Evolutionary conservation across 2,888 invertebrate genomes (phyloP).

Genomic region (Neoascia interrupta): DNA sequence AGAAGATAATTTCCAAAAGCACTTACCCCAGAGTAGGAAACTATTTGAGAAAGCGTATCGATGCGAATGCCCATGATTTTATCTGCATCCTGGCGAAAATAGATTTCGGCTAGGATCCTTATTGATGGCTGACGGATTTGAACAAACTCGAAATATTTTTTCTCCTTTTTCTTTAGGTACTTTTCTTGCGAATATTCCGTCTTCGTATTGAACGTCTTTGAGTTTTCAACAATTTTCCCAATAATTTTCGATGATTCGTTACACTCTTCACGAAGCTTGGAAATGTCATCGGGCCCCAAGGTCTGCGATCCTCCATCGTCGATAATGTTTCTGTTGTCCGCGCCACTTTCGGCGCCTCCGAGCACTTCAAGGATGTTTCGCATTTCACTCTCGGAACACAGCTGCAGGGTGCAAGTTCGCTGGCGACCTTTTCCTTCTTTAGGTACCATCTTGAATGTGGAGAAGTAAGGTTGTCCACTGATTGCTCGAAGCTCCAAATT

Average conservation of each 20-base stretch:
- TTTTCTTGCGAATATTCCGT: slow-evolving; percentile 96
- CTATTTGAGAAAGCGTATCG: slow-evolving; percentile 93
- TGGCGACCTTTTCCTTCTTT: slow-evolving; percentile 81
- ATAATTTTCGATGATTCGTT: slow-evolving; percentile 90
- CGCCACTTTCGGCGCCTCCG: slow-evolving; percentile 85
- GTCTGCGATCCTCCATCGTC: slow-evolving; percentile 89
- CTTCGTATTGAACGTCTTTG: slow-evolving; percentile 92
- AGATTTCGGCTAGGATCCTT: slow-evolving; percentile 90
- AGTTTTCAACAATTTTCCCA: slow-evolving; percentile 92
- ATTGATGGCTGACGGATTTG: slow-evolving; percentile 90
- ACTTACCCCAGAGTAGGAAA: slow-evolving; percentile 90
- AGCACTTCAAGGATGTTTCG: slow-evolving; percentile 83
- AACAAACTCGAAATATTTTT: slow-evolving; percentile 93
- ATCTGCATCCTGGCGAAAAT: slow-evolving; percentile 88
- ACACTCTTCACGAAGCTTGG: slow-evolving; percentile 87
- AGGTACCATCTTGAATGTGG: slow-evolving; percentile 88
- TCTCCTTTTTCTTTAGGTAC: slow-evolving; percentile 96
- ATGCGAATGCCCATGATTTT: slow-evolving; percentile 89
- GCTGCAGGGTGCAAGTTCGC: slow-evolving; percentile 81
- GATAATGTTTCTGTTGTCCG: slow-evolving; percentile 90
- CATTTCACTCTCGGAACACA: slow-evolving; percentile 80
- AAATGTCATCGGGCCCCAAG: slow-evolving; percentile 90
- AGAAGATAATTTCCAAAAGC: slow-evolving; percentile 88
- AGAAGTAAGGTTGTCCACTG: slow-evolving; percentile 85
- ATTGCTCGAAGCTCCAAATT: slow-evolving; percentile 85